Percentiles rank a stretch among this genome's conserved stretches.
Evolutionary conservation across 2,113 vertebrate genomes (phyloP).

Genomic region (Bungarus multicinctus): DNA sequence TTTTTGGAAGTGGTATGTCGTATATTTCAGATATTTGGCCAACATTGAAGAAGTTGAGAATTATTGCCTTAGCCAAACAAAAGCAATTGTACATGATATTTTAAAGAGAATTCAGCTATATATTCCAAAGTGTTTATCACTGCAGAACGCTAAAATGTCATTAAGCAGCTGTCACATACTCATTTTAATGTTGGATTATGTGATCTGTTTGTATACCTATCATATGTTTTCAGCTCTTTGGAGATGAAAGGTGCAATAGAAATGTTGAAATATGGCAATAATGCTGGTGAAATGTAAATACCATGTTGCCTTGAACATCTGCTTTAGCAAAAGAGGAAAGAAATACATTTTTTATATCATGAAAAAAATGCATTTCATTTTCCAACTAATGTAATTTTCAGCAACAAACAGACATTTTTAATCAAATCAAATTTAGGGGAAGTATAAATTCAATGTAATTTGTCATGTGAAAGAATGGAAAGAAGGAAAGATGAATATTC

Average conservation of each 20-base stretch:
- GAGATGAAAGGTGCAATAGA: background rate
- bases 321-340: slow-evolving; percentile 23
- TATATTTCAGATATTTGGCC: background rate
- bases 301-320: slow-evolving; percentile 15
- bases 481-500: background rate
- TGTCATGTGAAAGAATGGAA: background rate
- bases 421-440: slow-evolving; percentile 32
- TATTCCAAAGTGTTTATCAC: background rate
- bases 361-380: background rate
- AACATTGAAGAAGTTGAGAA: background rate
- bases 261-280: background rate
- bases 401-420: slow-evolving; percentile 17
- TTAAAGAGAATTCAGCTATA: background rate
- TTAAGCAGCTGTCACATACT: slow-evolving; percentile 12
- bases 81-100: background rate
- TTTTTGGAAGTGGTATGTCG: background rate
- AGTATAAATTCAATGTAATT: slow-evolving; percentile 9
- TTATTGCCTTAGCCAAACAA: background rate
- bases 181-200: background rate
- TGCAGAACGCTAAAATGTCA: background rate
- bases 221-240: background rate
- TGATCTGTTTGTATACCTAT: background rate
- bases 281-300: background rate
- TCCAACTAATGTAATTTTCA: slow-evolving; percentile 28
- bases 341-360: slow-evolving; percentile 5